Percentiles rank a stretch among this genome's conserved stretches.
Evolutionary conservation across 2,888 invertebrate genomes (phyloP).

Genomic region (Cantharis flavilabris): DNA sequence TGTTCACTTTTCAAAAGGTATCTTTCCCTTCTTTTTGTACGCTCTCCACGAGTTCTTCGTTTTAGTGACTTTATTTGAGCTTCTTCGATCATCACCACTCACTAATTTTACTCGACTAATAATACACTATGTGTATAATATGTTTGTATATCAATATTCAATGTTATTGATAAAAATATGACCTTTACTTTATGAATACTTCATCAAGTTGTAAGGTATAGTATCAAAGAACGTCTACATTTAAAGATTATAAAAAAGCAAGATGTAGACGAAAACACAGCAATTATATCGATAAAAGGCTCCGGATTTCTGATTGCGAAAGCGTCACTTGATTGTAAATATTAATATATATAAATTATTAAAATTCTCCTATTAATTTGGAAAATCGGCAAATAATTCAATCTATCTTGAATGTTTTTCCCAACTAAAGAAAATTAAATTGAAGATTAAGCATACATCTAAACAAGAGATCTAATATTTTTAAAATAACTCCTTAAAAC

Average conservation of each 20-base stretch:
- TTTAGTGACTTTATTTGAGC: constrained; percentile 40
- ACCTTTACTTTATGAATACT: neutral
- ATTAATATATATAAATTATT: constrained; percentile 3
- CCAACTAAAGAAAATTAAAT: too few species aligned
- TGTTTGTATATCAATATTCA: neutral
- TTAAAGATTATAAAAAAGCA: neutral
- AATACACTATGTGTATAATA: neutral
- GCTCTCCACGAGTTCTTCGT: constrained; percentile 47
- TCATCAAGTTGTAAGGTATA: neutral
- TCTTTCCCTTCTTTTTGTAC: constrained; percentile 48
- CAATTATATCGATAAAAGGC: constrained; percentile 21
- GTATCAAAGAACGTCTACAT: neutral
- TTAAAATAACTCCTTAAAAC: too few species aligned
- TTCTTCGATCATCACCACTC: constrained; percentile 43
- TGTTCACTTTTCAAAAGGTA: constrained; percentile 38
- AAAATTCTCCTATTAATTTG: neutral
- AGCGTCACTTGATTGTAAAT: constrained; percentile 13
- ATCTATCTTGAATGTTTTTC: neutral
- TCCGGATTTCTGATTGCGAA: constrained; percentile 18
- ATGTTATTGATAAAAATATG: neutral
- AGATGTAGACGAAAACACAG: constrained; percentile 8
- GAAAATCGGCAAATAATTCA: neutral
- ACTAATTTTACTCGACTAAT: constrained; percentile 7
- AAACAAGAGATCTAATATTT: too few species aligned
- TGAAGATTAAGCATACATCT: too few species aligned